A percentile compares a stretch with the other conserved stretches of the same genome.
Evolutionary conservation across 2,113 vertebrate species (phyloP).

Genomic region (Lates calcarifer): DNA sequence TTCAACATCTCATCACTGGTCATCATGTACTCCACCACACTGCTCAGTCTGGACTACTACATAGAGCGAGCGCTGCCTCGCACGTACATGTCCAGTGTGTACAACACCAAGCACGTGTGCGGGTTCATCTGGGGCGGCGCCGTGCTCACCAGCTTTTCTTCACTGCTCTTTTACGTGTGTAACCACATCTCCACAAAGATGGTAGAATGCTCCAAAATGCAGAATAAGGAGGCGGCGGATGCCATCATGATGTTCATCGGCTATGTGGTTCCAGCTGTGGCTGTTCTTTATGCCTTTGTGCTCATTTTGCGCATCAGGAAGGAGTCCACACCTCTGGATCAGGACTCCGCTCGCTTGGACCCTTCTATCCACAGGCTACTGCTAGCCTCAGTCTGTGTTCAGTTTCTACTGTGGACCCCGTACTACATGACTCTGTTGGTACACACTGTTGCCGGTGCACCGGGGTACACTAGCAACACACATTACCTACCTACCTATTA

Average conservation of each 20-base stretch:
- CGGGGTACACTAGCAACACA: conserved; percentile 73
- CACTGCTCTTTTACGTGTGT: conserved; percentile 96
- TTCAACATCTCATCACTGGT: conserved; percentile 96
- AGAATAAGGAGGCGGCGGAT: conserved; percentile 93
- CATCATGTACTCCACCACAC: conserved; percentile 94
- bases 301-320: conserved; percentile 91
- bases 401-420: conserved; percentile 95
- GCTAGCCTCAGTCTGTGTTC: conserved; percentile 91
- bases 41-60: conserved; percentile 97
- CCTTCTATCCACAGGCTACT: conserved; percentile 93
- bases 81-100: conserved; percentile 97
- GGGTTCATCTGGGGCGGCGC: conserved; percentile 98
- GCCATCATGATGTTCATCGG: conserved; percentile 97
- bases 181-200: conserved; percentile 94
- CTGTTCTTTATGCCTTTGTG: conserved; percentile 90
- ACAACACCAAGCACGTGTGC: conserved; percentile 96
- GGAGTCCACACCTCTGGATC: conserved; percentile 92
- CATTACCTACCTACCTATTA: conserved; percentile 82
- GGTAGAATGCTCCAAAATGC: conserved; percentile 95
- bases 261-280: conserved; percentile 91
- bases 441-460: conserved; percentile 84
- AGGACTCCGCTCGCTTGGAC: conserved; percentile 90
- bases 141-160: conserved; percentile 96
- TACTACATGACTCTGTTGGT: conserved; percentile 92
- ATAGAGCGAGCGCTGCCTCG: conserved; percentile 95